Evolutionary conservation across 1,140 invertebrate species (phyloP), one percentile per base, ranked within the genome.

Genomic region (Agrypnia vestita): DNA sequence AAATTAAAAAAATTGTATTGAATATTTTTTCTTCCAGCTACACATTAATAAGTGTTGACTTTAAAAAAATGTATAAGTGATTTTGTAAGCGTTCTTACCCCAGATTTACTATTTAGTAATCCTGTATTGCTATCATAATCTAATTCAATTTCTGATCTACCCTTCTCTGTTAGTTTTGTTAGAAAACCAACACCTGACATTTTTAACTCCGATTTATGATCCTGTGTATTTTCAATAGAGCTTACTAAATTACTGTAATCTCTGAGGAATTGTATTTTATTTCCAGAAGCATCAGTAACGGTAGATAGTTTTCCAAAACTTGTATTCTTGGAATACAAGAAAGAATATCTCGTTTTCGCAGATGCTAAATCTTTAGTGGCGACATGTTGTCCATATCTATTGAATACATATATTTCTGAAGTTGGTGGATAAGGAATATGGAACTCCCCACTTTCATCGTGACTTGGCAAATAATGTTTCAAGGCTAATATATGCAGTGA

Each of bases 321-420:
- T 1, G 97, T 98, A 84, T 99, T 99, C 86, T 98, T 98, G 17
- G 95, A 98, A 88, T 99, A 99, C 0, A 97, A 91, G 90, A 99
- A 99, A 35, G 96, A 96, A 86, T 98, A 99, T 84, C 97, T 92
- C 0, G 94, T 95, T 89, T 97, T 96, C 25, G 96, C 96, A 0
- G 97, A 98, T 51, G 97, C 95, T 53, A 98, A 90, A 87, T 98
- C 97, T 86, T 96, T 96, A 0, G 97, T 99, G 4, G 94, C 94
- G 19, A 96, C 95, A 86, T 99, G 97, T 87, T 99, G 97, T 0
- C 98, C 98, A 85, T 98, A 97, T 11, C 95, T 91, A 88, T 96
- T 96, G 86, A 99, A 99, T 0, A 98, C 94, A 85, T 98, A 99
- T 46, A 98, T 91, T 89, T 99, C 97, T 82, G 96, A 95, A 0